Percentiles rank a stretch among this genome's conserved stretches.
Conservation (phyloP, 2,888 invertebrate genomes). For the Rhagium mordax region DNA sequence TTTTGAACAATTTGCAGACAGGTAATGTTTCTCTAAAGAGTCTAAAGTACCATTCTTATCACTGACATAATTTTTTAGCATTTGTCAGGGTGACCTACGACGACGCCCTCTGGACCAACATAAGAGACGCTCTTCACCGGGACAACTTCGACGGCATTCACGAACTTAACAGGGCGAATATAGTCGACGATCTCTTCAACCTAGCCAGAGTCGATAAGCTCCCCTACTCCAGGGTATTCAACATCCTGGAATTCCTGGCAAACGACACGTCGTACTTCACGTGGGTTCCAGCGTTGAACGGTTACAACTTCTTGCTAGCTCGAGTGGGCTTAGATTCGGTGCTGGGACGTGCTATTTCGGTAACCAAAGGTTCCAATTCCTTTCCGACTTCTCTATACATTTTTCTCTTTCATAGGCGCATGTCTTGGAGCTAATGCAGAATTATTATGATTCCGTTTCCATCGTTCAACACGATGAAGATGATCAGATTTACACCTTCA, state of each 20-base stretch:
- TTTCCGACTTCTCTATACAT: no score
- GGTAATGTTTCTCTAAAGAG: conserved; percentile 37
- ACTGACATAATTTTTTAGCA: conserved; percentile 68
- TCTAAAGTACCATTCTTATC: background rate
- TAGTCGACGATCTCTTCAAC: conserved; percentile 82
- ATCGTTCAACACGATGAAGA: background rate
- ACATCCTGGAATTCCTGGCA: conserved; percentile 78
- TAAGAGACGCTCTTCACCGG: conserved; percentile 70
- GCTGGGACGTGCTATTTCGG: conserved; percentile 46
- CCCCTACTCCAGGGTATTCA: conserved; percentile 75
- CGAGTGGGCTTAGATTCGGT: conserved; percentile 45
- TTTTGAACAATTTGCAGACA: conserved; percentile 51
- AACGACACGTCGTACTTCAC: conserved; percentile 82
- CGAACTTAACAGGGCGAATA: conserved; percentile 81
- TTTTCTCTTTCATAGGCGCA: conserved; percentile 13
- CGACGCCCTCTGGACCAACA: conserved; percentile 76
- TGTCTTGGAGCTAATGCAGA: conserved; percentile 13
- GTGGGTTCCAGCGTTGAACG: conserved; percentile 77
- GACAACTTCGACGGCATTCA: conserved; percentile 72
- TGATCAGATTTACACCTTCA: conserved; percentile 73
- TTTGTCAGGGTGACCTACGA: conserved; percentile 80
- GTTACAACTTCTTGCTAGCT: conserved; percentile 51
- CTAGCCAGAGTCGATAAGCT: conserved; percentile 73
- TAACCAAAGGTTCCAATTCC: no score
- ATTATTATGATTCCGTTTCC: conserved; percentile 41